A percentile compares a stretch with the other conserved stretches of the same genome.
Evolutionary conservation across 1,140 invertebrate genomes (phyloP).

Genomic region (Aleiodes sp.): DNA sequence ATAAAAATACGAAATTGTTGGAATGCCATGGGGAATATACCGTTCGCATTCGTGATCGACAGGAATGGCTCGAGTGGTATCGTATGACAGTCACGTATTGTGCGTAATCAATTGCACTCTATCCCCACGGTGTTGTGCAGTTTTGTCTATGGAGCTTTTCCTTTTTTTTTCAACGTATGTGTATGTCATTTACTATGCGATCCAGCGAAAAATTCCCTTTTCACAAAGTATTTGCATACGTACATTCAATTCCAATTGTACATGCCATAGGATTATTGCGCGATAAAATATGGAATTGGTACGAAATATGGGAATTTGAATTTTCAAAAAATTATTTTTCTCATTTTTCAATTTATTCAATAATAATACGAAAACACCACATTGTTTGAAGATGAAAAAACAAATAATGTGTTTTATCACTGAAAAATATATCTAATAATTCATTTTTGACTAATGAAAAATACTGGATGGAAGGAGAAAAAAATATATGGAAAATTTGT

Average conservation of each 20-base stretch:
- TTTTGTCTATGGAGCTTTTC: background rate
- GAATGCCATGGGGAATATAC: background rate
- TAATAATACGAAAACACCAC: too few relatives aligned
- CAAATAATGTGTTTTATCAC: too few relatives aligned
- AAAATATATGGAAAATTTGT: background rate
- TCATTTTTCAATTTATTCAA: too few relatives aligned
- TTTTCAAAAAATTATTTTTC: too few relatives aligned
- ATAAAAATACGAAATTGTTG: slow-evolving; percentile 1
- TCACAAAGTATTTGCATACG: slow-evolving; percentile 42
- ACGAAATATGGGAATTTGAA: background rate
- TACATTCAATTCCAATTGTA: slow-evolving; percentile 35
- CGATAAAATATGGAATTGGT: slow-evolving; percentile 24
- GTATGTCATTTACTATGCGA: slow-evolving; percentile 5
- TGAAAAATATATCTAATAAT: too few relatives aligned
- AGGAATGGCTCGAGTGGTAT: slow-evolving; percentile 40
- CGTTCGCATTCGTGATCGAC: slow-evolving; percentile 44
- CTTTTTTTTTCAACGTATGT: background rate
- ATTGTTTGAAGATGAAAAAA: too few relatives aligned
- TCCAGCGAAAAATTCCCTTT: slow-evolving; percentile 48
- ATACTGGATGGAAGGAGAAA: background rate
- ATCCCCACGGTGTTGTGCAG: slow-evolving; percentile 2
- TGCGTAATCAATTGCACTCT: slow-evolving; percentile 47
- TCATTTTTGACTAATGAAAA: too few relatives aligned
- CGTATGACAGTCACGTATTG: slow-evolving; percentile 48
- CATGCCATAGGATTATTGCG: slow-evolving; percentile 35